A percentile compares a stretch with the other conserved stretches of the same genome.
These are phyloP conservation scores for Anhinga rufa DNA, from an alignment of 2,113 vertebrate species.

Conservation along the genomic window DNA sequence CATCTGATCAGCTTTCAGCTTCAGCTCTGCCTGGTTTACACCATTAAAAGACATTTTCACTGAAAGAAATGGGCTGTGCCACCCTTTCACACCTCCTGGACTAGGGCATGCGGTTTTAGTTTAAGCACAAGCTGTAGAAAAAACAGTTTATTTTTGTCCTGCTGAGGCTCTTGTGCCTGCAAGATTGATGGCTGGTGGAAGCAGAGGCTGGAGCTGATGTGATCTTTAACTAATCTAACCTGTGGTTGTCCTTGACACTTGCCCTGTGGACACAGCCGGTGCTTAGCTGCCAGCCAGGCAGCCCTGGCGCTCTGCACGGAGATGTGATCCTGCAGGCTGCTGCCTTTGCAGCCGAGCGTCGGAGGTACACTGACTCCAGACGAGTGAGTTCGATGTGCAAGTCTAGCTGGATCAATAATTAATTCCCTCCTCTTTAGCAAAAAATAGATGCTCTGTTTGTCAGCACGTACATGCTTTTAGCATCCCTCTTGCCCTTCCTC, in stretches of 20 bases:
- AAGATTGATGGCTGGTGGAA: not conserved
- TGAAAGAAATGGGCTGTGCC: not conserved
- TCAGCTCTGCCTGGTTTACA: not conserved
- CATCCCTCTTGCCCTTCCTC: not conserved
- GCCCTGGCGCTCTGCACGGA: not conserved
- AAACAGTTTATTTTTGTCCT: not conserved
- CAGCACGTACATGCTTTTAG: not conserved
- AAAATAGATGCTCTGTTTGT: slow-evolving; percentile 22
- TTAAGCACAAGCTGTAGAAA: not conserved
- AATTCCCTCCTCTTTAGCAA: slow-evolving; percentile 38
- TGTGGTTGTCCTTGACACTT: not conserved
- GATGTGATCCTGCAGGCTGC: not conserved
- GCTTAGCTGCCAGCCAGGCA: not conserved
- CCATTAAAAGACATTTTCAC: not conserved
- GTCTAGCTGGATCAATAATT: slow-evolving; percentile 59
- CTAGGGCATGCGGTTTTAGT: not conserved
- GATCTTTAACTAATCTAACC: not conserved
- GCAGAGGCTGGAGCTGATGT: not conserved
- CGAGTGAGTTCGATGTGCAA: not conserved
- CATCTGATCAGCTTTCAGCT: not conserved
- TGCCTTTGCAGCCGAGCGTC: not conserved
- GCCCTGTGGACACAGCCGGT: not conserved
- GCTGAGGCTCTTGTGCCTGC: not conserved
- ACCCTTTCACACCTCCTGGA: not conserved
- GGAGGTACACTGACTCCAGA: not conserved